These are phyloP conservation scores for Scolopax rusticola DNA, from an alignment of 2,797 vertebrate genomes.

Conservation along the genomic window DNA sequence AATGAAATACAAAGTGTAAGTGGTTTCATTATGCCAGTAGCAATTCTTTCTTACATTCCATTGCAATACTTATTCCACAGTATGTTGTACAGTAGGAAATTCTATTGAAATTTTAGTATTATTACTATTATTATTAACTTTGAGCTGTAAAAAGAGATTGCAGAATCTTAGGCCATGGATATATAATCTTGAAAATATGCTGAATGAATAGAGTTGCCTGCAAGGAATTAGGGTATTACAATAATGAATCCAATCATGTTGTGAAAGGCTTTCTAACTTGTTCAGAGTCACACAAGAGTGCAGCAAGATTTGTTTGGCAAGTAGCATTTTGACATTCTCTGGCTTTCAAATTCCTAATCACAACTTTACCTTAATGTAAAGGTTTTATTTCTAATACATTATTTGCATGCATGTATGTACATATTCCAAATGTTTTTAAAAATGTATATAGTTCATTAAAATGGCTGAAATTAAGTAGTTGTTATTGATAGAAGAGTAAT, in stretches of 20 bases:
- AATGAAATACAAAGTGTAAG: conserved; percentile 58
- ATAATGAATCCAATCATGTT: conserved; percentile 44
- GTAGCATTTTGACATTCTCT: not conserved
- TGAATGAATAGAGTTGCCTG: conserved; percentile 30
- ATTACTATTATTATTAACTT: conserved; percentile 44
- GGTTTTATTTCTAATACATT: not conserved
- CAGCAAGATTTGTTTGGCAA: not conserved
- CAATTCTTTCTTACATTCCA: conserved; percentile 35
- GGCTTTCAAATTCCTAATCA: conserved; percentile 2
- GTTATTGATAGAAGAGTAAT: not conserved
- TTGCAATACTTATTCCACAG: not conserved
- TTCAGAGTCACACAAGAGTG: not conserved
- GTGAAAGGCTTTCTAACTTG: conserved; percentile 50
- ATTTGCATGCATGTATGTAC: not conserved
- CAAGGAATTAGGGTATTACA: conserved; percentile 21
- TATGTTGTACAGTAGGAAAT: conserved; percentile 17
- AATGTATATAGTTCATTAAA: not conserved
- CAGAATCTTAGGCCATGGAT: not conserved
- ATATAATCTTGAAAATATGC: conserved; percentile 31
- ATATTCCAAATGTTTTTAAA: fast-evolving
- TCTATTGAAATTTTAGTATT: not conserved
- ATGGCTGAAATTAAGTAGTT: not conserved
- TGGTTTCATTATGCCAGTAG: conserved; percentile 49
- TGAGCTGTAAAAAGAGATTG: conserved; percentile 10
- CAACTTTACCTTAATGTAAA: not conserved